Percentiles rank a stretch among this genome's conserved stretches.
These are phyloP conservation scores for Nephrocerus scutellatus DNA, from an alignment of 2,888 invertebrate genomes.

Conservation along the genomic window DNA sequence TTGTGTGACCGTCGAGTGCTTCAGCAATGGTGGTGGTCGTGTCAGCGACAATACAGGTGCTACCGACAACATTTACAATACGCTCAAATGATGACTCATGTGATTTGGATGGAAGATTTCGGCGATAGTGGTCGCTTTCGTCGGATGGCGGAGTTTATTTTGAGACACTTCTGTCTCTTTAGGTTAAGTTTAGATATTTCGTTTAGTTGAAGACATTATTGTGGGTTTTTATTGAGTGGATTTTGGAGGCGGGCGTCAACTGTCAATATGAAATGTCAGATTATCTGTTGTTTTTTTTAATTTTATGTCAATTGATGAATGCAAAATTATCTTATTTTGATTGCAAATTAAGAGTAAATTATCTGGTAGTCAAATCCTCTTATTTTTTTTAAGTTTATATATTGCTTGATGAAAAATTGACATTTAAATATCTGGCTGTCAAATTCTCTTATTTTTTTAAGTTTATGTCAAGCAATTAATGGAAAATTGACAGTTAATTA, in stretches of 20 bases:
- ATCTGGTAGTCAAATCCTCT: too few relatives aligned
- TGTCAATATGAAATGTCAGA: too few relatives aligned
- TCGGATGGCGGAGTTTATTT: constrained; percentile 29
- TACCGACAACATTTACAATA: constrained; percentile 47
- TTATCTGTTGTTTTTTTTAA: too few relatives aligned
- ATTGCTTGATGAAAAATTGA: too few relatives aligned
- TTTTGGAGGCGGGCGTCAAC: too few relatives aligned
- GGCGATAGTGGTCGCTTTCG: constrained; percentile 31
- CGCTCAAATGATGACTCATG: constrained; percentile 47
- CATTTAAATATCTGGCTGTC: too few relatives aligned
- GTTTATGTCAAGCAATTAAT: too few relatives aligned
- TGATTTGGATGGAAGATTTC: constrained; percentile 43
- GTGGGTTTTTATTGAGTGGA: constrained; percentile 3
- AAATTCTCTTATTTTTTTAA: too few relatives aligned
- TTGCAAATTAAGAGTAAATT: neutral
- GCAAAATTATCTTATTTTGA: neutral
- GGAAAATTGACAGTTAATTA: too few relatives aligned
- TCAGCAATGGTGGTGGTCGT: constrained; percentile 7
- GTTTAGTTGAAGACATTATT: too few relatives aligned
- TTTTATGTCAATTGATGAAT: neutral
- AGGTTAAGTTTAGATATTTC: too few relatives aligned
- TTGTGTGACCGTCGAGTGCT: neutral
- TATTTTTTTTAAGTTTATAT: too few relatives aligned
- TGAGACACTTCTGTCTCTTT: constrained; percentile 17
- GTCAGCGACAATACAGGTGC: constrained; percentile 13